Base-by-base conservation (phyloP, 2,888 invertebrate species). In the Pachymerium ferrugineum region DNA sequence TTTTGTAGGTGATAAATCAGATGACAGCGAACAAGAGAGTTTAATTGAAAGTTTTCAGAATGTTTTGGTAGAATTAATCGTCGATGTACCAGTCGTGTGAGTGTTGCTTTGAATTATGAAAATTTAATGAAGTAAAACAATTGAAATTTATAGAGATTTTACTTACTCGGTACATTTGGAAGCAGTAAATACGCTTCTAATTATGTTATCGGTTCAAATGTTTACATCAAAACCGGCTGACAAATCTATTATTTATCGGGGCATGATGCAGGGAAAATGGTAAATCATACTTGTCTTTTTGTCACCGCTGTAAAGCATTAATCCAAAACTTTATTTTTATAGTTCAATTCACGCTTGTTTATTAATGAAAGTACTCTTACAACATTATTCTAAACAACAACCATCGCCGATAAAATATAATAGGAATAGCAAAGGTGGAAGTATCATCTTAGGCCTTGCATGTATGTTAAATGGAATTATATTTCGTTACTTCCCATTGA, bases 141-240 rank as follows among this genome's bases (percentile, higher is more conserved):
- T 3, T 2, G 30, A n/a, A n/a, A 14, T 68, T 12, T 72, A 10
- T 83, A 90, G 90, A 77, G 90, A 92, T 82, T 89, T 89, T 80
- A 94, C 94, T 73, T 94, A 94, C 82, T 88, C 89, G 74, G 85
- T 94, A 29, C 93, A 94, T 79, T 81, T 95, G 78, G 97, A 97
- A 82, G 90, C 93, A 29, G 89, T 96, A 68, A 95, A 94, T 81
- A 90, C 91, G 22, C 84, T 97, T 54, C 84, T 97, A 16, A 90
- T 94, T 0, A 83, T 97, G n/a, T 86, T 97, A 79, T 94, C 95
- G 0, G 90, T 94, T 31, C 94, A 95, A 81, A 87, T 93, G 82
- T 92, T 90, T 78, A 89, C 92, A 12, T 88, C 90, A 0, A 87
- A 88, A 70, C 85, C 79, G 29, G 87, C 89, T 0, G 88, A 89